Evolutionary conservation across 2,113 vertebrate species (phyloP), one percentile per base, ranked within the genome.

Genomic region (Canis aureus): DNA sequence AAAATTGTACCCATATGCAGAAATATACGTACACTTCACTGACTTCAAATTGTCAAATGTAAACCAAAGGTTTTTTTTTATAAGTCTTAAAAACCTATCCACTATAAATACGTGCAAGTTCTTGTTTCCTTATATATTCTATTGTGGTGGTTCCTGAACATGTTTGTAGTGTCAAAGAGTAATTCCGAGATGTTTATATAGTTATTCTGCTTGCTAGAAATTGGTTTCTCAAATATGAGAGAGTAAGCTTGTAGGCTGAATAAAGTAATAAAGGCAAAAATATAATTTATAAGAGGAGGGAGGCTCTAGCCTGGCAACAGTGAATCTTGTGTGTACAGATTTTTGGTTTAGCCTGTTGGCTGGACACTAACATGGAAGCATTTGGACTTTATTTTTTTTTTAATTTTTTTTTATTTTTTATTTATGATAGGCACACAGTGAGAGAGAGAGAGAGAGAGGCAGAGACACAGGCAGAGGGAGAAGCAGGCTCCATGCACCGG

Each of bases 191-290:
- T 57, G 20, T 17, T 93, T 53, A 64, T 0, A 8, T 88, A 53
- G 32, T 82, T 78, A 25, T 76, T 96, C 95, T 81, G 7, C 69
- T 51, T 35, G n/a, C 76, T 73, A 16, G 85, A 97, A 96, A 73
- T 25, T 38, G 43, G 8, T 66, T 92, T 93, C 38, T 95, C 43
- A 94, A 62, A 67, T 43, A 57, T 11, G 43, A 49, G 51, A 95
- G 16, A 71, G 12, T 71, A 49, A 82, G 25, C 10, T 57, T 19
- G 49, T 69, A 83, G 55, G 27, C 23, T 89, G 32, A 84, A 76
- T 51, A n/a, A 96, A 89, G 19, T 60, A 93, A 86, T 38, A 94
- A 85, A 89, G 22, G 66, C 43, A 91, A 96, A 96, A 89, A 23
- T 2, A 66, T 8, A 79, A 93, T 80, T 32, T 94, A 38, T 32